Evolutionary conservation across 23 tunicate genomes (phyloP), one percentile per base, ranked within the genome.

Genomic region (Aplidium turbinatum): DNA sequence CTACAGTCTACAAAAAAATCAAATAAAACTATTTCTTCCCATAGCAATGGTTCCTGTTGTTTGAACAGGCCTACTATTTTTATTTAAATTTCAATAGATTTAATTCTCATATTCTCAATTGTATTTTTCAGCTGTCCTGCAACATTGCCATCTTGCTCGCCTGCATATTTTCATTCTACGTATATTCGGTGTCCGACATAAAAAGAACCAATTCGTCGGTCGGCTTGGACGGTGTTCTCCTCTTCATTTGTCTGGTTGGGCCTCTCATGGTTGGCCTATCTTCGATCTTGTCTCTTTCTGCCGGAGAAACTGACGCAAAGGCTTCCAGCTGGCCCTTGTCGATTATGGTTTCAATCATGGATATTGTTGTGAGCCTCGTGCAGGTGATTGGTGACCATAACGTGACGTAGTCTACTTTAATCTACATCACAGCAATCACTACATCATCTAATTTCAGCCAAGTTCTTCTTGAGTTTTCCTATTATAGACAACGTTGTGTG

Each of bases 191-290:
- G 7, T 48, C 72, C 23, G 38, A 65, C 27, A 19, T 65, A 13
- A 65, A 65, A 21, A 35, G 50, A 35, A 22, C 19, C 7, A 21
- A 65, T 5, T 65, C 72, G 7, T 11, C 48, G 4, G 72, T 65
- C 6, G 38, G 27, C 31, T 50, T 88, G 21, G 96, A 88, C 46
- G 72, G 52, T 16, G 87, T 80, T 13, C 61, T 88, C 1, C 78
- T 81, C 5, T 34, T 88, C 31, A 67, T 88, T 18, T 70, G 76
- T 25, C 38, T 88, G 27, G 47, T 31, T 9, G 83, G 96, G 1
- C 78, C 82, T 5, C 57, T 78, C 4, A 34, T 65, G 3, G 19
- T 76, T 22, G 83, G 75, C 27, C 34, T 68, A 7, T 88, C 81
- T 61, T 73, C 72, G 0, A 29, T 30, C 4, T 33, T 87, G 16